Evolutionary conservation across 2,113 vertebrate species (phyloP).

Genomic region (Rhinolophus ferrumequinum): DNA sequence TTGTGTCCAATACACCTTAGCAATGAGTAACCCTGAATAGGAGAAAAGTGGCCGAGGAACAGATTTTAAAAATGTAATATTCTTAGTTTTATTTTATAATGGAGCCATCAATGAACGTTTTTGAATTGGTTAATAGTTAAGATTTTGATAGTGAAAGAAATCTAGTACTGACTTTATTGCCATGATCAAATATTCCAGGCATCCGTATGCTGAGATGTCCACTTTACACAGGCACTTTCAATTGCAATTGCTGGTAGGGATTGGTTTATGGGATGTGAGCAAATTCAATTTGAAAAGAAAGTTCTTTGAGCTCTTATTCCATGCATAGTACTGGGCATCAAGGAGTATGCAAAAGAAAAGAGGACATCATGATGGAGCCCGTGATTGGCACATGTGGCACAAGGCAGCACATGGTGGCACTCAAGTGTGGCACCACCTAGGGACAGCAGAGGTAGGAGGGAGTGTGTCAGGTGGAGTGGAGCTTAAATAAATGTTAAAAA

Average conservation of each 20-base stretch:
- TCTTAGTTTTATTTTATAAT: conserved; percentile 37
- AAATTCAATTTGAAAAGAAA: neutral
- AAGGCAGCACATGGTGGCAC: neutral
- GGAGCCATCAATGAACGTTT: neutral
- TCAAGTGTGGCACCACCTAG: neutral
- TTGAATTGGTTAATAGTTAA: neutral
- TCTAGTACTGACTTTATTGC: neutral
- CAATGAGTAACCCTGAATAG: neutral
- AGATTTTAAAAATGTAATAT: neutral
- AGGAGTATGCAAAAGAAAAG: neutral
- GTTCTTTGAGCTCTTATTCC: neutral
- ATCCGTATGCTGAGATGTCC: conserved; percentile 25
- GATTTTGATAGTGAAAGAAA: conserved; percentile 29
- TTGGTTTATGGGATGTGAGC: conserved; percentile 4
- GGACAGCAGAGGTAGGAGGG: neutral
- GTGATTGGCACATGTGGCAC: neutral
- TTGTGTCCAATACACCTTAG: neutral
- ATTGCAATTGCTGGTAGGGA: neutral
- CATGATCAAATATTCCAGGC: neutral
- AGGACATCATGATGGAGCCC: fast-evolving
- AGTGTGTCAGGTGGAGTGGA: neutral
- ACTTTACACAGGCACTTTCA: conserved; percentile 25
- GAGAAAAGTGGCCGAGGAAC: neutral
- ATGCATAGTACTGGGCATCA: neutral
- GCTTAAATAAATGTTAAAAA: neutral